phyloP scores from a whole-genome alignment of 37 sponge, comb jelly and placozoan species.

The Corticium candelabrum region DNA sequence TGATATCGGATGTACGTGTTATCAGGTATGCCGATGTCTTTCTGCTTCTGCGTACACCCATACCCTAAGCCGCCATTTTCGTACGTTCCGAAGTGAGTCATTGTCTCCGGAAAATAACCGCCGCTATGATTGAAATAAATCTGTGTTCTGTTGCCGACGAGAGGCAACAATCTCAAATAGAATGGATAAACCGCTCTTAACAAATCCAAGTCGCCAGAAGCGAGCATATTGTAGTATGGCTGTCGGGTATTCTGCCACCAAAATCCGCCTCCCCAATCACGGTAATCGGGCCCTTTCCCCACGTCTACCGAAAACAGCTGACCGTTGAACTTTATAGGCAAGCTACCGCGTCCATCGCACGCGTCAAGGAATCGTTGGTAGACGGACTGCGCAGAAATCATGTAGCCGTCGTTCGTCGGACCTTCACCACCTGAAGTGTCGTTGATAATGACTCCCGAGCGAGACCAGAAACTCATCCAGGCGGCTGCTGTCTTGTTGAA shows the following conservation, averaged over 20 bases:
- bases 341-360: background rate
- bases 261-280: background rate
- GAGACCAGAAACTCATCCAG: background rate
- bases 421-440: no score
- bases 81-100: background rate
- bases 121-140: constrained; percentile 1
- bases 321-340: background rate
- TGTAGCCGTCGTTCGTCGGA: background rate
- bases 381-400: background rate
- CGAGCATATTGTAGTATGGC: background rate
- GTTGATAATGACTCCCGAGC: background rate
- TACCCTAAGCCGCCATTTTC: background rate
- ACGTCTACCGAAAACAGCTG: background rate
- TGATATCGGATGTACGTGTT: background rate
- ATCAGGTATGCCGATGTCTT: background rate
- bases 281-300: background rate
- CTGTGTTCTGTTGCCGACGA: background rate
- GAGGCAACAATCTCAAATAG: background rate
- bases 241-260: constrained; percentile 1
- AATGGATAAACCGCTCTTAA: background rate
- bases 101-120: background rate
- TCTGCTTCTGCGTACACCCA: background rate
- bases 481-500: background rate
- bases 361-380: background rate
- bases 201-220: background rate